Base-by-base conservation (phyloP, 2,888 invertebrate genomes). In the Prosopocoilus inquinatus region DNA sequence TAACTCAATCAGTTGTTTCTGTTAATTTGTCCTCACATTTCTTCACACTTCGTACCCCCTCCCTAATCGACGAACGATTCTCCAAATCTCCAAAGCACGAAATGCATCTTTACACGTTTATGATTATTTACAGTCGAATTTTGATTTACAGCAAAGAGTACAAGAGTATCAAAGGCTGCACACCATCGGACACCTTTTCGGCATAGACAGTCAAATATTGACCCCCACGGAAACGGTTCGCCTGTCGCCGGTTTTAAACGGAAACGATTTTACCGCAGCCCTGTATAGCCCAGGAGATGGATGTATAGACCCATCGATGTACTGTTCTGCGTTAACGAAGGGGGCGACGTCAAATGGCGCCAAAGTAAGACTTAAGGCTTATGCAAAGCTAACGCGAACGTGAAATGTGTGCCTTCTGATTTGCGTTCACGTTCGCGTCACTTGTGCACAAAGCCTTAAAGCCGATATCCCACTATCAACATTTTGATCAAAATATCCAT, bases 141-240 rank as follows among this genome's bases (percentile, higher is more conserved):
- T 39, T 53, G 53, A 11, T 38, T 62, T 65, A 9, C 60, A 90
- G 87, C 83, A 86, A 56, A 82, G 95, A 48, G 79, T 94, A 61
- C 86, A 91, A 74, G 94, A 95, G 78, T 94, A 94, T 73, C 84
- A 87, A 73, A 81, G 94, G 16, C 76, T 94, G 34, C 84, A 89
- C 50, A 90, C 91, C 0, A 77, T 89, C n/a, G 92, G 93, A 0
- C 88, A 89, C 68, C 86, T 86, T 2, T 84, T 90, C 74, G 89
- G 87, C 1, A 84, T 94, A 50, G 89, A 91, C 47, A 90, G 91
- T 55, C 80, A 87, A 65, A 78, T 94, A 9, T 73, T 95, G 36
- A 79, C 82, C 9, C 87, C 92, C 0, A 73, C 79, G 9, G 93
- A 94, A 67, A 88, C 93, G 0, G 84, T 86, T 69, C 84, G 89